Evolutionary conservation across 2,797 vertebrate species (phyloP).

Genomic region (Phylloscopus collybita): DNA sequence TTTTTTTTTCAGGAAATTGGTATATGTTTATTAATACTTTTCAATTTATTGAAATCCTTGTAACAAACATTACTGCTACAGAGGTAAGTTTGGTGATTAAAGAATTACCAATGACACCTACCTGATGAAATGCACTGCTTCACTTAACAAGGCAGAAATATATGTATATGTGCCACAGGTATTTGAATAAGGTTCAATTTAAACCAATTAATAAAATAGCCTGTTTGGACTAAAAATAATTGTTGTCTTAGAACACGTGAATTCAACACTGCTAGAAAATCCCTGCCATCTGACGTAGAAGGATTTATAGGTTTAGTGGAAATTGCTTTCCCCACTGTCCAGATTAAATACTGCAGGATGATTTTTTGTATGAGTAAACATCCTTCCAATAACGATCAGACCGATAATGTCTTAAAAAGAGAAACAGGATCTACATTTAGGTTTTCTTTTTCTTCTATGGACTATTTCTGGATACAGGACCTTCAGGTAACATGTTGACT

Average conservation of each 20-base stretch:
- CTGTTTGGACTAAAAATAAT: slow-evolving; percentile 61
- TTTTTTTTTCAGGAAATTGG: neutral
- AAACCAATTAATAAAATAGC: slow-evolving; percentile 69
- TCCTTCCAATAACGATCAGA: slow-evolving; percentile 75
- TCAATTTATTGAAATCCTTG: neutral
- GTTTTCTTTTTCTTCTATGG: slow-evolving; percentile 54
- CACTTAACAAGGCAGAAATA: neutral
- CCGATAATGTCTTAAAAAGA: slow-evolving; percentile 77
- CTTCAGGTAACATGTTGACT: slow-evolving; percentile 65
- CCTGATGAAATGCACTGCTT: neutral
- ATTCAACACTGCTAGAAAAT: slow-evolving; percentile 81
- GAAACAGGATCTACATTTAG: slow-evolving; percentile 60
- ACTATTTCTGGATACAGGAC: slow-evolving; percentile 67
- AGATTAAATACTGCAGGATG: slow-evolving; percentile 84
- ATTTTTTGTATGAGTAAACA: slow-evolving; percentile 77
- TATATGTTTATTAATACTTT: neutral
- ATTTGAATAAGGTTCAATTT: slow-evolving; percentile 27
- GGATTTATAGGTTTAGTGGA: slow-evolving; percentile 89
- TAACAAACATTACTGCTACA: neutral
- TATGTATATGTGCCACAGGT: neutral
- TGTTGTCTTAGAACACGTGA: slow-evolving; percentile 62
- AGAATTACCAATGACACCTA: neutral
- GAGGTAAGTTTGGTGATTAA: neutral
- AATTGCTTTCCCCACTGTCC: slow-evolving; percentile 84
- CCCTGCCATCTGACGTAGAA: slow-evolving; percentile 86